Evolutionary conservation across 2,888 invertebrate species (phyloP).

Genomic region (Melolontha melolontha): DNA sequence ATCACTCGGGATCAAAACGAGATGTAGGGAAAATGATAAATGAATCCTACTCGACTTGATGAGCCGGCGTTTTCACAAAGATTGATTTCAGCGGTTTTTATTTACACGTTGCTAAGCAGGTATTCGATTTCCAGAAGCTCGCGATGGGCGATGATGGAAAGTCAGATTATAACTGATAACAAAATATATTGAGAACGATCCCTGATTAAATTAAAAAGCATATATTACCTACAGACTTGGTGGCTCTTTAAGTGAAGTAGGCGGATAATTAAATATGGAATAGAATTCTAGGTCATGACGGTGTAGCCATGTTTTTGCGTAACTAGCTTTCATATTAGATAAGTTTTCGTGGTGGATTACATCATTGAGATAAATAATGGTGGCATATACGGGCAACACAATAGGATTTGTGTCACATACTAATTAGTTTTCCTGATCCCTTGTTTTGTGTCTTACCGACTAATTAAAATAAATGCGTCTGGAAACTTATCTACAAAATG

Average conservation of each 20-base stretch:
- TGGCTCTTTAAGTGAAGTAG: not conserved
- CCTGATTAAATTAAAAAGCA: slow-evolving; percentile 9
- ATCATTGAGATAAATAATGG: too few species aligned
- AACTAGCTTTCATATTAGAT: too few species aligned
- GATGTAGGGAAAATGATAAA: slow-evolving; percentile 26
- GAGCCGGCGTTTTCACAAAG: slow-evolving; percentile 14
- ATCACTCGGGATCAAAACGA: slow-evolving; percentile 1
- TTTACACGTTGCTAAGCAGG: slow-evolving; percentile 16
- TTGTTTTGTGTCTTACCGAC: too few species aligned
- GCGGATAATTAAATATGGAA: slow-evolving; percentile 1
- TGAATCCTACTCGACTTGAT: slow-evolving; percentile 22
- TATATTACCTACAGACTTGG: not conserved
- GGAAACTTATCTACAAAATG: too few species aligned
- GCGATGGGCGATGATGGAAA: not conserved
- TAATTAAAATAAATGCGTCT: too few species aligned
- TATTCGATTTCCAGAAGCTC: not conserved
- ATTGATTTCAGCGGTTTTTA: slow-evolving; percentile 16
- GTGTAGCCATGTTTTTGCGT: too few species aligned
- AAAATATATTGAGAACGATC: slow-evolving; percentile 13
- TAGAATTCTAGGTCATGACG: too few species aligned
- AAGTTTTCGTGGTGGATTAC: too few species aligned
- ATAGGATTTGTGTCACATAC: too few species aligned
- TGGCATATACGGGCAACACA: too few species aligned
- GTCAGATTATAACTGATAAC: slow-evolving; percentile 17
- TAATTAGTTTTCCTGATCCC: too few species aligned